These are phyloP conservation scores for Cheilosia soror DNA, from an alignment of 2,888 invertebrate genomes.

Conservation along the genomic window DNA sequence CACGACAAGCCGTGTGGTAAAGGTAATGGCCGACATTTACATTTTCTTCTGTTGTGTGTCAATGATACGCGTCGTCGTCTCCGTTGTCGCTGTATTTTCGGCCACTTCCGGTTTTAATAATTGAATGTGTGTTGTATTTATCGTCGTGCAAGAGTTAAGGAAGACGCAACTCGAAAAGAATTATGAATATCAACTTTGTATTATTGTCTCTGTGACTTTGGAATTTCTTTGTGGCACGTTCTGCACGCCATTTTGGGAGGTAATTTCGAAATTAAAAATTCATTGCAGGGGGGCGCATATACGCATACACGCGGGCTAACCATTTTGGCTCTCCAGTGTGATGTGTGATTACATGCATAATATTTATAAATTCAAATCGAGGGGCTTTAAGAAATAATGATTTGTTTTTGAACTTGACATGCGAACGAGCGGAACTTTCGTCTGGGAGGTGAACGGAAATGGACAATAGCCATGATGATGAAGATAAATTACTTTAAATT, in stretches of 20 bases:
- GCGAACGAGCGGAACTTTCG: conserved; percentile 65
- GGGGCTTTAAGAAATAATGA: conserved; percentile 22
- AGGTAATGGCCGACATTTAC: conserved; percentile 55
- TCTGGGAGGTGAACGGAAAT: conserved; percentile 69
- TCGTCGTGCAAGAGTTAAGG: conserved; percentile 32
- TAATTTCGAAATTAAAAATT: conserved; percentile 65
- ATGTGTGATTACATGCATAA: conserved; percentile 5
- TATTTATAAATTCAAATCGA: conserved; percentile 32
- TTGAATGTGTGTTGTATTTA: background rate
- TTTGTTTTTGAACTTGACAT: conserved; percentile 57
- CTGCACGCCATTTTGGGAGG: conserved; percentile 60
- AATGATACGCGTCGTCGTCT: conserved; percentile 10
- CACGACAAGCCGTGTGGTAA: conserved; percentile 12
- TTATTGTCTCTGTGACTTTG: conserved; percentile 15
- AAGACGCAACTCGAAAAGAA: conserved; percentile 72
- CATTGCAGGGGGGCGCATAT: conserved; percentile 43
- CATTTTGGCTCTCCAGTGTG: conserved; percentile 24
- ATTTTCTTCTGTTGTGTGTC: conserved; percentile 47
- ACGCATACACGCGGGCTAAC: conserved; percentile 50
- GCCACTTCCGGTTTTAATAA: conserved; percentile 62
- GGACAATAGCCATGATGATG: conserved; percentile 59
- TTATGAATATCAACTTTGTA: conserved; percentile 33
- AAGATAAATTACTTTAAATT: conserved; percentile 52
- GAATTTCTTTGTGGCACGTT: conserved; percentile 65
- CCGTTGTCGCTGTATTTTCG: conserved; percentile 27